A percentile compares a stretch with the other conserved stretches of the same genome.
phyloP scores from a whole-genome alignment of 2,797 vertebrate species.

The Chelonia mydas region DNA sequence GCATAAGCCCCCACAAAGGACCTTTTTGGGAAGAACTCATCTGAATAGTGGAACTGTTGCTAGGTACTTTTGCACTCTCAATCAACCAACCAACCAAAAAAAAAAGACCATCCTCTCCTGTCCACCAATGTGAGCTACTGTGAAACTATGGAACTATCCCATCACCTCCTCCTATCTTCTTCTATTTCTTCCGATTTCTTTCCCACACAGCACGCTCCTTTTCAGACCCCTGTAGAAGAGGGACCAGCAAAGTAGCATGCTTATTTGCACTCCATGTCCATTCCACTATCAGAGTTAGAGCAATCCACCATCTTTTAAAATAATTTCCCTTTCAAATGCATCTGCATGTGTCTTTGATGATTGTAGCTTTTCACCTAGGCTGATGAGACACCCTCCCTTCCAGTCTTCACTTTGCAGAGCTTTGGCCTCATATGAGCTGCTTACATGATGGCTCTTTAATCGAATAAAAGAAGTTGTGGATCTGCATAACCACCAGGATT shows the following conservation, averaged over 20 bases:
- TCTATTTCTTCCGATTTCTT: not conserved
- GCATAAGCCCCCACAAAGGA: not conserved
- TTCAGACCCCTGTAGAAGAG: not conserved
- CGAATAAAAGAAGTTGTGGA: not conserved
- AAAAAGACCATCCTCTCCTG: not conserved
- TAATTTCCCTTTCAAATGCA: not conserved
- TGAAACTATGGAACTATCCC: not conserved
- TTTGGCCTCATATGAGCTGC: not conserved
- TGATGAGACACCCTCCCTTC: rapidly evolving
- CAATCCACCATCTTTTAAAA: not conserved
- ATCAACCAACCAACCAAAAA: no score
- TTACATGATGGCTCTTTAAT: not conserved
- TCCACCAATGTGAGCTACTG: not conserved
- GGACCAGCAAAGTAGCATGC: not conserved
- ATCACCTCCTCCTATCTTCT: not conserved
- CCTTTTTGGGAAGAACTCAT: not conserved
- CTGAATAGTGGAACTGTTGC: not conserved
- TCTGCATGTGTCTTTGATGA: not conserved
- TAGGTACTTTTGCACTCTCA: no score
- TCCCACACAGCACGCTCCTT: not conserved
- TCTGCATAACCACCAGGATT: not conserved
- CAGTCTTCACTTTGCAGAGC: not conserved
- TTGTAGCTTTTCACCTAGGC: not conserved
- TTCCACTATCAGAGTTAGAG: not conserved
- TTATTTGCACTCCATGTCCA: not conserved